These are phyloP conservation scores for Tenebrosternarchus preto DNA, from an alignment of 2,113 vertebrate genomes.

Conservation along the genomic window DNA sequence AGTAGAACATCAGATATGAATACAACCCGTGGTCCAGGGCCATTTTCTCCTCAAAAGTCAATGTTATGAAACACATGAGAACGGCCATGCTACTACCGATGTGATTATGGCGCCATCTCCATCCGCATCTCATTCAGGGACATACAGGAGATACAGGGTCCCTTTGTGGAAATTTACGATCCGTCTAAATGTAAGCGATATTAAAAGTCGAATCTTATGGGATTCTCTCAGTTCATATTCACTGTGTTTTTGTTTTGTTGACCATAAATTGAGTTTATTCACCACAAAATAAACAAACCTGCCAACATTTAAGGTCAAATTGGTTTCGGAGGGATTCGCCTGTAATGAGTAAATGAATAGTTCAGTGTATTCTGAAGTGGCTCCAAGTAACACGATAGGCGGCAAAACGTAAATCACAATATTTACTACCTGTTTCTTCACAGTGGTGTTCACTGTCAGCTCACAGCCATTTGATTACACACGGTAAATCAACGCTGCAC, in stretches of 20 bases:
- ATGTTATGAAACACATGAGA: not conserved
- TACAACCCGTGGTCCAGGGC: not conserved
- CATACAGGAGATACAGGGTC: not conserved
- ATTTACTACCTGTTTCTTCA: constrained; percentile 39
- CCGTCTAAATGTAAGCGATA: not conserved
- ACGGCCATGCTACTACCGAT: not conserved
- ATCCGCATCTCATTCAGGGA: not conserved
- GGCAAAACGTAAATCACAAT: constrained; percentile 40
- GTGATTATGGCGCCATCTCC: not conserved
- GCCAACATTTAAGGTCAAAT: not conserved
- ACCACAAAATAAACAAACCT: constrained; percentile 9
- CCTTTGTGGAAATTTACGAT: too few species aligned
- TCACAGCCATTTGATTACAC: constrained; percentile 20
- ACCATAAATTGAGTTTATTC: not conserved
- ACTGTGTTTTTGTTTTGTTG: not conserved
- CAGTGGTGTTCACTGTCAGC: constrained; percentile 35
- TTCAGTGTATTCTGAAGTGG: constrained; percentile 30
- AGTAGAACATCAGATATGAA: too few species aligned
- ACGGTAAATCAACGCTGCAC: constrained; percentile 34
- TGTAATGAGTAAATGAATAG: constrained; percentile 42
- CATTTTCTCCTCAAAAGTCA: not conserved
- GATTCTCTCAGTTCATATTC: not conserved
- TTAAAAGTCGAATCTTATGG: not conserved
- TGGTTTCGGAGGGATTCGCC: not conserved
- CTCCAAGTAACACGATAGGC: constrained; percentile 36